Percentiles rank a stretch among this genome's conserved stretches.
These are phyloP conservation scores for Petromus typicus DNA, from an alignment of 2,113 vertebrate genomes.

Conservation along the genomic window DNA sequence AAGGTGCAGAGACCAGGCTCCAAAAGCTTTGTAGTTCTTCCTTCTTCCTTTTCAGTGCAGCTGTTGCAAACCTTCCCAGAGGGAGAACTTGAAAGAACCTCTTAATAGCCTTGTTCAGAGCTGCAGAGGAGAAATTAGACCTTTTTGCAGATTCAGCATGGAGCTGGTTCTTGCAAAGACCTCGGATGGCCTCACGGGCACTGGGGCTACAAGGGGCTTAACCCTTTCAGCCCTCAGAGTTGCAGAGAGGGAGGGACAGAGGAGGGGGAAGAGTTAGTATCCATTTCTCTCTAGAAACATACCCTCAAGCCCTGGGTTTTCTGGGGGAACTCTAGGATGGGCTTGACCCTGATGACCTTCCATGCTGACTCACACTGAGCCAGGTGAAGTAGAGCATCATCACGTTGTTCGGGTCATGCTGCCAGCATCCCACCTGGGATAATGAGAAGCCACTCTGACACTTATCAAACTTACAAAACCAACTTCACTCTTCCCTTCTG, in stretches of 20 bases:
- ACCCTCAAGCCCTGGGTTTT: background rate
- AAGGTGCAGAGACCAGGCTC: background rate
- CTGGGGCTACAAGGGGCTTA: conserved; percentile 74
- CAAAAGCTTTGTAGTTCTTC: background rate
- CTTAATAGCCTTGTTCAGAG: conserved; percentile 85
- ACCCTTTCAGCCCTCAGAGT: conserved; percentile 70
- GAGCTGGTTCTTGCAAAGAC: conserved; percentile 72
- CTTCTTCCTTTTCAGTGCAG: conserved; percentile 66
- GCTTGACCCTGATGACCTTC: background rate
- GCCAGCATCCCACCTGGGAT: background rate
- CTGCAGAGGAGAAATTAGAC: conserved; percentile 82
- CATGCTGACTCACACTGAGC: background rate
- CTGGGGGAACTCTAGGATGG: background rate
- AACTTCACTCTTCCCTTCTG: background rate
- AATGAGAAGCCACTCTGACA: background rate
- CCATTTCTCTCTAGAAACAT: background rate
- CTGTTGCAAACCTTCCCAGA: conserved; percentile 80
- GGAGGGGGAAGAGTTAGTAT: too few relatives aligned
- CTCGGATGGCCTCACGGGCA: conserved; percentile 56
- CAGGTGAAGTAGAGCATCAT: background rate
- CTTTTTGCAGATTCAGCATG: conserved; percentile 86
- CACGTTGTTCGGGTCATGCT: background rate
- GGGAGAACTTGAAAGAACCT: conserved; percentile 84
- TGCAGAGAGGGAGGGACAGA: background rate
- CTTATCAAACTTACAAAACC: background rate